Evolutionary conservation across 2,888 invertebrate genomes (phyloP), one percentile per base, ranked within the genome.

Genomic region (Anthophora plumipes): DNA sequence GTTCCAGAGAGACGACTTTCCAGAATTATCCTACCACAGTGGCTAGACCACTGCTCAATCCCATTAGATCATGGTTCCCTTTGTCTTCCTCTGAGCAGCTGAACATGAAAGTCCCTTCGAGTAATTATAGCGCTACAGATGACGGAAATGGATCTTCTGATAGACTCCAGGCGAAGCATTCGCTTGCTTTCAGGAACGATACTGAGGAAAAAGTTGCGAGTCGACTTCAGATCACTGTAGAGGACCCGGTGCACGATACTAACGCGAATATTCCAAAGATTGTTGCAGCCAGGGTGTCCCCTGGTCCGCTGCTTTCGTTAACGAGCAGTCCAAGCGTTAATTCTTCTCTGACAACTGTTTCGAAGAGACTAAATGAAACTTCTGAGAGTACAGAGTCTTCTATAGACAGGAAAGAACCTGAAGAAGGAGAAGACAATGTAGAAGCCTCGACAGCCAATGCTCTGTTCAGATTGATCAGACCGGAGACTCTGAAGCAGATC

Each of bases 401-500:
- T n/a, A n/a, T n/a, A 5, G 48, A 48, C 17, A 70, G 11, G 9
- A 60, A 8, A 39, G n/a, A 8, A 0, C 2, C 0, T 9, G 14
- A 46, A 48, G 11, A 73, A 52, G 41, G 25, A 17, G 31, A 43
- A 8, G 11, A 39, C 0, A 17, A 20, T 0, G 37, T 43, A 0
- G 61, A 72, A 12, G 25, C 41, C 0, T 55, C 82, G 6, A 66
- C 73, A 0, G 55, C 8, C 22, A 74, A 43, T 9, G 12, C 20
- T 57, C 20, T 61, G 12, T 14, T 39, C 2, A 17, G 12, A 1
- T 63, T 77, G 22, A 66, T 64, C 43, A 48, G 17, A n/a, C 63
- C 60, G 1, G 79, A 31, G n/a, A 77, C 68, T 1, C n/a, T 85
- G 11, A 77, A 66, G 7, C 71, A 77, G 3, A 85, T 85, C 57